A percentile compares a stretch with the other conserved stretches of the same genome.
phyloP scores from a whole-genome alignment of 2,888 invertebrate genomes.

The Drosophila anceps region DNA sequence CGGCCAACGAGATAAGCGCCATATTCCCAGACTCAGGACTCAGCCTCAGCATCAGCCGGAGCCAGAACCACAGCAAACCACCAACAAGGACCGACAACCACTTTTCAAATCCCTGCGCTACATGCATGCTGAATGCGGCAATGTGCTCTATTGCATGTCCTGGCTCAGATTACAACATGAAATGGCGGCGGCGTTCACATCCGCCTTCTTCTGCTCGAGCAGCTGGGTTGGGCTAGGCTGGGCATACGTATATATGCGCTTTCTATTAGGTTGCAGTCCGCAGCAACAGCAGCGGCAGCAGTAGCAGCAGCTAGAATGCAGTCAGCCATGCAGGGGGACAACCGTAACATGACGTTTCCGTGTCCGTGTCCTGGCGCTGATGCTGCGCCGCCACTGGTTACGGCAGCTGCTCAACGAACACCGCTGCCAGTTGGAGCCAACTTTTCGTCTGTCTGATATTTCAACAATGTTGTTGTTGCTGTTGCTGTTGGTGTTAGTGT shows the following conservation, averaged over 20 bases:
- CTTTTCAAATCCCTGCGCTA: constrained; percentile 50
- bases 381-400: constrained; percentile 19
- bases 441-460: constrained; percentile 53
- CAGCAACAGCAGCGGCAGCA: constrained; percentile 20
- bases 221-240: not conserved
- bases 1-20: constrained; percentile 66
- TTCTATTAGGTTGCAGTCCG: constrained; percentile 59
- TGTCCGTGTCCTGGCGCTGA: constrained; percentile 45
- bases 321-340: constrained; percentile 72
- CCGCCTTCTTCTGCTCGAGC: constrained; percentile 40
- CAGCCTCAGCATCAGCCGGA: constrained; percentile 13
- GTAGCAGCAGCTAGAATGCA: constrained; percentile 45
- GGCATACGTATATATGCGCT: constrained; percentile 50
- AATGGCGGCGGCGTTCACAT: constrained; percentile 57
- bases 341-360: constrained; percentile 80
- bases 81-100: constrained; percentile 30
- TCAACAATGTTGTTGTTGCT: constrained; percentile 59
- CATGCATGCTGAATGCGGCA: constrained; percentile 57
- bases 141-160: constrained; percentile 54
- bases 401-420: constrained; percentile 19
- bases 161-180: constrained; percentile 71
- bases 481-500: constrained; percentile 39
- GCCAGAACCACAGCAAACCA: constrained; percentile 20
- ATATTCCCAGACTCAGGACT: constrained; percentile 18
- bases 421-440: constrained; percentile 50